Evolutionary conservation across 2,797 vertebrate genomes (phyloP).

Genomic region (Gallinago nigripennis): DNA sequence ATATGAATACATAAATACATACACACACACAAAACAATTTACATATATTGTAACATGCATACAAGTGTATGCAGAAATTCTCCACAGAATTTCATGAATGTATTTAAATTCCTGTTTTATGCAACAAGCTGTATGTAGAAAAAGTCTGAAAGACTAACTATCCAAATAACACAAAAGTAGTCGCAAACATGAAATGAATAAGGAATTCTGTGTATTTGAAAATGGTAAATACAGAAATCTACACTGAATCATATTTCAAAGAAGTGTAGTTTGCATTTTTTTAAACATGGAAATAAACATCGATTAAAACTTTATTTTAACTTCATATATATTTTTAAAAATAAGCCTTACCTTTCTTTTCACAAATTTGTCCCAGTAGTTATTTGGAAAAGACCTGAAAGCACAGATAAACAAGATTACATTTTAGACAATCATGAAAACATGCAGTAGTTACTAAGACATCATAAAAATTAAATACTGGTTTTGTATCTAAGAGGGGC

Average conservation of each 20-base stretch:
- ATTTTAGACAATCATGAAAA: background rate
- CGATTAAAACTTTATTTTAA: background rate
- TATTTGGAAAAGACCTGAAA: constrained; percentile 93
- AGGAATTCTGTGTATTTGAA: background rate
- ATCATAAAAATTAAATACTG: background rate
- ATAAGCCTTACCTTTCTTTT: constrained; percentile 88
- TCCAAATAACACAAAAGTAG: background rate
- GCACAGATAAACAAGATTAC: background rate
- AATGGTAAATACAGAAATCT: background rate
- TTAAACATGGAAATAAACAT: background rate
- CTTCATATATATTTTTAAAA: background rate
- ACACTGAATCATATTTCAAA: background rate
- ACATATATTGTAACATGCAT: background rate
- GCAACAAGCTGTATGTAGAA: background rate
- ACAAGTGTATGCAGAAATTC: background rate
- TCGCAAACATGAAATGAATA: background rate
- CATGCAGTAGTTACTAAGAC: background rate
- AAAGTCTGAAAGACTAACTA: background rate
- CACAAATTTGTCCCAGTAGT: constrained; percentile 98
- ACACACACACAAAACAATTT: background rate
- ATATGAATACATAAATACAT: background rate
- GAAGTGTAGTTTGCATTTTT: background rate
- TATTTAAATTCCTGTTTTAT: background rate
- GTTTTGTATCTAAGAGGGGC: background rate
- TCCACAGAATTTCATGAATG: background rate